Conservation (phyloP, 2,113 vertebrate species). For the Turdus rufiventris region DNA sequence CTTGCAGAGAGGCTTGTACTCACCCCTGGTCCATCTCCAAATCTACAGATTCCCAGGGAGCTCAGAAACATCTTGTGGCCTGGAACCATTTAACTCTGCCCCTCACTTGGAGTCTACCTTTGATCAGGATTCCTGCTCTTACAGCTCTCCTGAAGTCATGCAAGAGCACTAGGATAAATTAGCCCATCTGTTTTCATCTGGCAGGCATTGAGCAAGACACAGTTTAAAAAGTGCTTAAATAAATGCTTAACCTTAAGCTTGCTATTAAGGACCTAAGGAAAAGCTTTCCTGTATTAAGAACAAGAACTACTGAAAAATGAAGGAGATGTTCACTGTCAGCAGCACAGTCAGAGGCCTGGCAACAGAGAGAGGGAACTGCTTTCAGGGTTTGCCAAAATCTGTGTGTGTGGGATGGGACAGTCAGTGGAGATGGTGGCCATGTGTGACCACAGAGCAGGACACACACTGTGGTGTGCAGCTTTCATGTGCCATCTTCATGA, state of each 20-base stretch:
- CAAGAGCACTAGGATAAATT: conserved; percentile 4
- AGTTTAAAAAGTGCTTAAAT: background rate
- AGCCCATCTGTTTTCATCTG: conserved; percentile 27
- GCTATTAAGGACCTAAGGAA: background rate
- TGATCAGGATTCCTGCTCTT: background rate
- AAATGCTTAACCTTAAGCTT: conserved; percentile 24
- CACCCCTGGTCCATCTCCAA: background rate
- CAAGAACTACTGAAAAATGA: background rate
- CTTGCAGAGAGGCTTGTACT: background rate
- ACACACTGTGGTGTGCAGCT: background rate
- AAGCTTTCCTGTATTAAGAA: background rate
- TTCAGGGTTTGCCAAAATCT: background rate
- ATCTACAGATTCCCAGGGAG: background rate
- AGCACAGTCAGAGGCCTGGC: background rate
- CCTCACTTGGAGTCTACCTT: background rate
- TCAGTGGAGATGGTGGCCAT: background rate
- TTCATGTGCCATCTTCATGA: background rate
- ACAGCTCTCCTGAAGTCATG: background rate
- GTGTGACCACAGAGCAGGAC: background rate
- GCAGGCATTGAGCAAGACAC: conserved; percentile 11
- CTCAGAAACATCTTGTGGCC: background rate
- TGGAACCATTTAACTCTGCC: background rate
- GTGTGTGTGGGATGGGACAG: background rate
- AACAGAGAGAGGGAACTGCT: background rate
- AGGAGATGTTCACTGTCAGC: background rate